Evolutionary conservation across 2,113 vertebrate species (phyloP), one percentile per base, ranked within the genome.

Genomic region (Corvus hawaiiensis): DNA sequence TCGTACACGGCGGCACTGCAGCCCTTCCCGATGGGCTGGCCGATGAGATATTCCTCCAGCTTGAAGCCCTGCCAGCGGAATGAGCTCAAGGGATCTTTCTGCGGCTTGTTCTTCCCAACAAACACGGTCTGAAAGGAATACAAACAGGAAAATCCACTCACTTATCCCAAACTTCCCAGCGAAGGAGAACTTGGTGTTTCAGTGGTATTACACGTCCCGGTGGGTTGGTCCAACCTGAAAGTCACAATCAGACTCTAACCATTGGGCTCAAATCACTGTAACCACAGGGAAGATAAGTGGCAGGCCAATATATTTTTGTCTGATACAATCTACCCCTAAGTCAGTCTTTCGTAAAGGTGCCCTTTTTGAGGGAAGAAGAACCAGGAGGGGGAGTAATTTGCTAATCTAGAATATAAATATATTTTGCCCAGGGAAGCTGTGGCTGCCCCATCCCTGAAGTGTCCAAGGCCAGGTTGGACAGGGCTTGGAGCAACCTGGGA

Each of bases 1-100:
- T 99, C 99, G 0, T 99, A 99, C 59, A 99, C 99, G 0, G 98
- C 99, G 0, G 98, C 99, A 0, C 98, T 99, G 91, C 99, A 99
- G 68, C 99, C 99, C 97, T 99, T 99, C 80, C 99, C 99, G 1
- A 99, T 97, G 97, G 98, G 97, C 2, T 98, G 98, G 20, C 99
- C 99, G 1, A 99, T 98, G 43, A 98, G 91, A 39, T 99, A 99
- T 9, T 99, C 99, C 39, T 99, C 99, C 96, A 99, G 96, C 78
- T 87, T 98, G 97, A 99, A 99, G 81, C 99, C 99, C 55, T 89
- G 98, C 84, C 98, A 98, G 78, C 90, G 80, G 6, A 97, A 94
- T 0, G 96, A 83, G 87, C 98, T 98, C 86, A 98, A 54, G 0
- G 98, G 96, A 46, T 97, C 97, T 62, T 98, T 98, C 51, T 97